Conservation (phyloP, 2,888 invertebrate species). For the Teinopalpus imperialis region DNA sequence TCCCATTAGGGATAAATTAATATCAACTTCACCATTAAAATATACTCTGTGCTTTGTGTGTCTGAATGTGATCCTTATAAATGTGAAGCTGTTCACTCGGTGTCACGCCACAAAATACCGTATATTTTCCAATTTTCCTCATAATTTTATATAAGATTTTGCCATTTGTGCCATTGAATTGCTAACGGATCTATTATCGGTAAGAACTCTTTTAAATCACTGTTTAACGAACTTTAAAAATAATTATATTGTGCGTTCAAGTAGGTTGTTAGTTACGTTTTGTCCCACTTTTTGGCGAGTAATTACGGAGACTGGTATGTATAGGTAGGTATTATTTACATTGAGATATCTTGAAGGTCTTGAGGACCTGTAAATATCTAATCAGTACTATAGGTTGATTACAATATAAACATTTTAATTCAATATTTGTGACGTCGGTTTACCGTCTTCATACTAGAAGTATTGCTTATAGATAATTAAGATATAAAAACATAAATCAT, state of each 20-base stretch:
- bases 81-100: constrained; percentile 8
- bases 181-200: background rate
- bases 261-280: constrained; percentile 17
- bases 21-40: too few species aligned
- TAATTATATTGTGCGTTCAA: background rate
- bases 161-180: background rate
- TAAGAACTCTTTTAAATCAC: constrained; percentile 1
- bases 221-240: too few species aligned
- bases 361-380: background rate
- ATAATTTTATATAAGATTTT: constrained; percentile 1
- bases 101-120: constrained; percentile 17
- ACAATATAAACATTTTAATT: background rate
- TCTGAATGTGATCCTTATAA: too few species aligned
- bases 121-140: background rate
- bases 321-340: constrained; percentile 9
- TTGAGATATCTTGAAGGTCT: background rate
- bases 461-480: too few species aligned
- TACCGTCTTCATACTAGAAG: too few species aligned
- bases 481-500: too few species aligned
- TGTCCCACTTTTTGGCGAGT: constrained; percentile 21
- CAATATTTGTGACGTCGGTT: too few species aligned
- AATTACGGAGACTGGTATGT: constrained; percentile 10
- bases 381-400: constrained; percentile 7
- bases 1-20: too few species aligned
- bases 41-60: too few species aligned